These are phyloP conservation scores for Geotria australis DNA, from an alignment of 2,797 vertebrate species.

Conservation along the genomic window DNA sequence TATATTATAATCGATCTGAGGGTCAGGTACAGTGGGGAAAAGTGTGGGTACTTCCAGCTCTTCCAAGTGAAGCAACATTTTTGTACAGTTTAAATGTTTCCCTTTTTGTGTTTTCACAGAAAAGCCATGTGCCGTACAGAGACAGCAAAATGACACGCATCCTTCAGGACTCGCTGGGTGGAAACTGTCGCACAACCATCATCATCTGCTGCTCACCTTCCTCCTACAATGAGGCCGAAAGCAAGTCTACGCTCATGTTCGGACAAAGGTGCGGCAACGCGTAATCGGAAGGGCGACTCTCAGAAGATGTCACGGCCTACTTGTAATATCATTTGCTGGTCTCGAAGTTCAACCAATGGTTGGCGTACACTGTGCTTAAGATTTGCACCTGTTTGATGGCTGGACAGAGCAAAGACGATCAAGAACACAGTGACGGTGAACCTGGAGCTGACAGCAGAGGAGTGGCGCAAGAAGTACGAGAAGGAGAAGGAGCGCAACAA, in stretches of 20 bases:
- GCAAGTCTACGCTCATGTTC: constrained; percentile 69
- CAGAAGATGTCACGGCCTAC: no score
- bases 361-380: no score
- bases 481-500: constrained; percentile 94
- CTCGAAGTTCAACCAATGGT: no score
- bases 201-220: constrained; percentile 82
- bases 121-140: constrained; percentile 51
- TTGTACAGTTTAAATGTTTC: no score
- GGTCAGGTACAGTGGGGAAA: no score
- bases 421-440: constrained; percentile 87
- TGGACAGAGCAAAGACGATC: constrained; percentile 62
- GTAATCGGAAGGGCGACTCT: no score
- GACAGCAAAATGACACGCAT: constrained; percentile 91
- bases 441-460: constrained; percentile 75
- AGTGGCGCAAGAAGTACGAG: constrained; percentile 95
- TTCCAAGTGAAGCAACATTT: no score
- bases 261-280: constrained; percentile 31
- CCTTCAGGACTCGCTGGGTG: constrained; percentile 68
- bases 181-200: constrained; percentile 72
- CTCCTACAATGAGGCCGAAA: constrained; percentile 58
- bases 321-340: no score
- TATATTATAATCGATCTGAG: no score
- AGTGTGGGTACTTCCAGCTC: no score
- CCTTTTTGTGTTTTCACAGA: constrained; percentile 13
- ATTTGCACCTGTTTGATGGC: background rate